Percentiles rank a stretch among this genome's conserved stretches.
phyloP scores from a whole-genome alignment of 2,797 vertebrate genomes.

The Apogon hyalosoma region DNA sequence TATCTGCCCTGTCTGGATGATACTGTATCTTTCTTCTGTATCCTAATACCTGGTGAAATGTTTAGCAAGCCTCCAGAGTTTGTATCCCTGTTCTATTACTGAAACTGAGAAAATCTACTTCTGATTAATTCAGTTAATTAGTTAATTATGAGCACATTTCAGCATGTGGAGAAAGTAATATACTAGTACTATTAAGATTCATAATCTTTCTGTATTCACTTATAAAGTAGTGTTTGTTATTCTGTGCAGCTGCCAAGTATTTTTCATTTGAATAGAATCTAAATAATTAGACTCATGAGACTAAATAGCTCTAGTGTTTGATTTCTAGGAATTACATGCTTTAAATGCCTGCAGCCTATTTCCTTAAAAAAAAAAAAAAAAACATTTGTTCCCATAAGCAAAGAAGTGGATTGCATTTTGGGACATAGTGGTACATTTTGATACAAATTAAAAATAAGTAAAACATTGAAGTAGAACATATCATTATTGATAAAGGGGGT shows the following conservation, averaged over 20 bases:
- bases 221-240: not conserved
- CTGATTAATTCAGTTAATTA: conserved; percentile 8
- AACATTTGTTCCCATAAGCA: not conserved
- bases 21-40: conserved; percentile 5
- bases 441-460: not conserved
- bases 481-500: not conserved
- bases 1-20: conserved; percentile 1
- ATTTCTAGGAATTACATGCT: conserved; percentile 4
- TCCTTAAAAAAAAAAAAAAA: not conserved
- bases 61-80: conserved; percentile 2
- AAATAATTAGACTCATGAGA: not conserved
- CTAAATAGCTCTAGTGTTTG: not conserved
- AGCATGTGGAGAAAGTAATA: not conserved
- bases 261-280: not conserved
- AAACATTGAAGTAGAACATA: not conserved
- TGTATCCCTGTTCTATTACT: conserved; percentile 22
- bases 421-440: not conserved
- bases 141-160: not conserved
- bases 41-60: conserved; percentile 12
- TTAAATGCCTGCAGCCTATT: not conserved
- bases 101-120: conserved; percentile 26
- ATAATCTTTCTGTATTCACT: not conserved
- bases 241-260: not conserved
- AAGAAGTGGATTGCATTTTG: not conserved
- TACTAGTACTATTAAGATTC: not conserved